Base-by-base conservation (phyloP, 1,140 invertebrate species). In the Neodiprion virginianus region DNA sequence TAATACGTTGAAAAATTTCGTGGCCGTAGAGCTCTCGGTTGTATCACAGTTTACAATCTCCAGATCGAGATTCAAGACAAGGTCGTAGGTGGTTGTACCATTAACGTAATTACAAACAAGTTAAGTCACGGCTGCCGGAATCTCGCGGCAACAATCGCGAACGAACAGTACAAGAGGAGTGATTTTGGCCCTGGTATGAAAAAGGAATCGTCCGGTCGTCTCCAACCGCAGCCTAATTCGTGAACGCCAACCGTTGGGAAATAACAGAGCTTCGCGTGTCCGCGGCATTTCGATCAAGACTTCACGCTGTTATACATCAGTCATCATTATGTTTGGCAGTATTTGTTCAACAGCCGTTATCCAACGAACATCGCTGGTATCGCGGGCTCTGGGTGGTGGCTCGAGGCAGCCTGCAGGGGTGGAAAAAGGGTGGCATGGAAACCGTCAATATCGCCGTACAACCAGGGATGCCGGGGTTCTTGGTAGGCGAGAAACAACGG, bases 361-460 rank as follows among this genome's bases (percentile, higher is more conserved):
- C 23, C 17, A 48, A 49, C 67, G 67, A 65, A 61, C 68, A 72
- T 71, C 53, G 28, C 49, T 70, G 50, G 74, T 80, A 80, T 83
- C 77, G 78, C 28, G 28, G 28, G 28, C 28, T 5, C 28, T 40
- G 28, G 28, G 28, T 40, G 80, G 80, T 84, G 82, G 79, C 79
- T 81, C 76, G 79, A 72, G 74, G 73, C 12, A 65, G 68, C 12
- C 23, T 72, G 66, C 74, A 77, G 77, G 69, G 77, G 17, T 61
- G 72, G 80, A 83, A 82, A 82, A 80, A 85, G 80, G 78, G 84
- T 83, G 83, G 83, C 82, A 80, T 74, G 48, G 78, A 72, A 78
- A 78, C 78, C 81, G 68, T 48, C 48, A 48, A 69, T 74, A 66
- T 48, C 23, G 72, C 72, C 23, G 8, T 48, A 48, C 14, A 21